Evolutionary conservation across 2,888 invertebrate genomes (phyloP).

Genomic region (Antheraea yamamai): DNA sequence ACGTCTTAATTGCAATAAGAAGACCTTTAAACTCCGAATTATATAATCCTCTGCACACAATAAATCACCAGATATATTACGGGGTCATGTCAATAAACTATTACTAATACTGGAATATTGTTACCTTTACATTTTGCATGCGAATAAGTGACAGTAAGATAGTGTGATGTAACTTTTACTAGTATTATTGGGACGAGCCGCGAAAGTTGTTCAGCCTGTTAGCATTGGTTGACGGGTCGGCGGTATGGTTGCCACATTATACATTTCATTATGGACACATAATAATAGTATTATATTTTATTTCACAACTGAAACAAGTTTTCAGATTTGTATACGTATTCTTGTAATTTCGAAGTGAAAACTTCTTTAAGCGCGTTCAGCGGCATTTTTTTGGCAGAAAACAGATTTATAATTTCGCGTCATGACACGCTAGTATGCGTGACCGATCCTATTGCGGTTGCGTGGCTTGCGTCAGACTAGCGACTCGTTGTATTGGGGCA

Average conservation of each 20-base stretch:
- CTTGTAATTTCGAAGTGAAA: neutral
- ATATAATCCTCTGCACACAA: neutral
- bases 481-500: too few species aligned
- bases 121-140: conserved; percentile 33
- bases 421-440: too few species aligned
- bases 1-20: neutral
- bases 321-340: neutral
- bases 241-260: conserved; percentile 39
- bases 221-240: conserved; percentile 35
- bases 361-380: too few species aligned
- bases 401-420: too few species aligned
- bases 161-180: conserved; percentile 60
- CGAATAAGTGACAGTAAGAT: conserved; percentile 36
- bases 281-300: neutral
- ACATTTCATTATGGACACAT: neutral
- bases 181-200: conserved; percentile 66
- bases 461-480: too few species aligned
- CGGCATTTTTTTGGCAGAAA: too few species aligned
- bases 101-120: conserved; percentile 27
- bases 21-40: neutral
- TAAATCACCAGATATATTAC: conserved; percentile 10
- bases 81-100: conserved; percentile 21
- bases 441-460: too few species aligned
- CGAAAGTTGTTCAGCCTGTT: conserved; percentile 70
- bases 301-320: conserved; percentile 1